Evolutionary conservation across 2,113 vertebrate genomes (phyloP).

Genomic region (Bettongia penicillata): DNA sequence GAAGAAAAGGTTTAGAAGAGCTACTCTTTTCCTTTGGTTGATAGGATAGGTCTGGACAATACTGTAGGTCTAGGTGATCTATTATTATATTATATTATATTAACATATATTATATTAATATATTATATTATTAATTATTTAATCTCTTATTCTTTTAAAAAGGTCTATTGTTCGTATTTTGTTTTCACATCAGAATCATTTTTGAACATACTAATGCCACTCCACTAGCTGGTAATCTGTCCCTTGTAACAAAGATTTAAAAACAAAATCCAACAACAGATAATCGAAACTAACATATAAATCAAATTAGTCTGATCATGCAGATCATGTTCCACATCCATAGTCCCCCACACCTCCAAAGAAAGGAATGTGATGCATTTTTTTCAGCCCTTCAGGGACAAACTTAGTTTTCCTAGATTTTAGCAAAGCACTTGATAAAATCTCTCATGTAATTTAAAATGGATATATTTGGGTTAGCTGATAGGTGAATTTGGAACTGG

Average conservation of each 20-base stretch:
- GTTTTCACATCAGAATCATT: not conserved
- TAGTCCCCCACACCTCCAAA: not conserved
- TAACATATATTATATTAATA: no score
- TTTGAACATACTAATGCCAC: not conserved
- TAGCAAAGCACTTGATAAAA: not conserved
- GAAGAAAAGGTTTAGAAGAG: not conserved
- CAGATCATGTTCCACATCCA: not conserved
- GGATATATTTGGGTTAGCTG: not conserved
- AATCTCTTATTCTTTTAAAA: not conserved
- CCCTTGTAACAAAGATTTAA: not conserved
- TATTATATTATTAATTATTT: not conserved
- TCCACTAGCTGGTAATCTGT: not conserved
- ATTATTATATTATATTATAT: not conserved
- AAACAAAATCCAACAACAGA: not conserved
- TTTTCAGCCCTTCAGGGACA: not conserved
- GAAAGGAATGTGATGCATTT: not conserved
- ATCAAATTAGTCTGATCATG: not conserved
- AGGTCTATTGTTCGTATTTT: not conserved
- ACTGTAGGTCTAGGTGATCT: not conserved
- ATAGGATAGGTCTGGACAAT: not conserved
- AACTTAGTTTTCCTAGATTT: not conserved
- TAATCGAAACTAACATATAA: not conserved
- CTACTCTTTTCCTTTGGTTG: not conserved
- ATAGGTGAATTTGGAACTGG: not conserved
- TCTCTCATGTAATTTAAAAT: not conserved